Base-by-base conservation (phyloP, 1,140 invertebrate genomes). In the Globodera ellingtonae region DNA sequence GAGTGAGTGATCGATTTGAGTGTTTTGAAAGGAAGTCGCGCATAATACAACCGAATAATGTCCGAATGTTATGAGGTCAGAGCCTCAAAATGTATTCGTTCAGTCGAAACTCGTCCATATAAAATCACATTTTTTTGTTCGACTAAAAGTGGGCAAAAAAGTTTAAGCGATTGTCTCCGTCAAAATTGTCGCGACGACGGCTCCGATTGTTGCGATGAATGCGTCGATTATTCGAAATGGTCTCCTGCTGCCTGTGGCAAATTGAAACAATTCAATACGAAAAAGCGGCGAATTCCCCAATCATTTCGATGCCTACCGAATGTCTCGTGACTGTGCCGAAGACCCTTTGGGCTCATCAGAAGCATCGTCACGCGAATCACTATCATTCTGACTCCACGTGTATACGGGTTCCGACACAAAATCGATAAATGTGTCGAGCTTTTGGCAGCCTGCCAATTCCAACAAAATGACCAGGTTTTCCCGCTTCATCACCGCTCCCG, bases 401-500 rank as follows among this genome's bases (percentile, higher is more conserved):
- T 35, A 70, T 6, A 44, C n/a, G 8, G 67, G n/a, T 6, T 70
- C 46, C 13, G 67, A 35, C 67, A 70, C 24, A 47, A 70, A 70
- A 18, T 70, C 21, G 15, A 70, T 70, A 21, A 44, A 13, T 47
- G 67, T 10, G 65, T 77, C 69, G 35, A 6, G 44, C 24, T 77
- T 77, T 35, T 56, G 50, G 15, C 78, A 24, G n/a, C 80, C 80
- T 59, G n/a, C 24, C 48, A 81, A 73, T 71, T 81, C 80, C 21
- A 81, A 8, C 21, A 81, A 4, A 10, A 81, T 9, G 48, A 66
- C 65, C 18, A 79, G 10, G 44, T 81, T 81, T 73, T 81, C 50
- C 13, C 82, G 48, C n/a, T 52, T 52, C 47, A 82, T 79, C 47
- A 83, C 73, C 21, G 81, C 80, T 15, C 81, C 81, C 35, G 81